Conservation (phyloP, 2,113 vertebrate species). For the Callionymus lyra region DNA sequence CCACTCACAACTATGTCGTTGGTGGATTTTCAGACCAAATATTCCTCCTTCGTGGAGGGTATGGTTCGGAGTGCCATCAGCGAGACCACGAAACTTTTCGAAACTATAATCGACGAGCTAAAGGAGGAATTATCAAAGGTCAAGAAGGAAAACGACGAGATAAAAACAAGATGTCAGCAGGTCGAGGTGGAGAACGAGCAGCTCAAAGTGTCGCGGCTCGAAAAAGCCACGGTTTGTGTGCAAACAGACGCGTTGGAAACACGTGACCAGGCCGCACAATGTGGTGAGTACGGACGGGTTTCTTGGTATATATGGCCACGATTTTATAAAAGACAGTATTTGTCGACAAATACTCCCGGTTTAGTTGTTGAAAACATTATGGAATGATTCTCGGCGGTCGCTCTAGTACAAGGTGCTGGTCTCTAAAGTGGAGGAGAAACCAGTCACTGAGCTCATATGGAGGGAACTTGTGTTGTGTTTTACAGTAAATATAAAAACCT, state of each 20-base stretch:
- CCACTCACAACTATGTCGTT: slow-evolving; percentile 31
- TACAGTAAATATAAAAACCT: too few species aligned
- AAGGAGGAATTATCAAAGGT: slow-evolving; percentile 52
- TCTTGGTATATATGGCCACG: too few species aligned
- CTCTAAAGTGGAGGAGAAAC: too few species aligned
- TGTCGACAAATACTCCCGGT: too few species aligned
- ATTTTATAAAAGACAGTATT: too few species aligned
- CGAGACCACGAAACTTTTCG: slow-evolving; percentile 64
- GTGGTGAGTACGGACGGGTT: slow-evolving; percentile 44
- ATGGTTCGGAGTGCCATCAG: slow-evolving; percentile 49
- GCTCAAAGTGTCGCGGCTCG: not conserved
- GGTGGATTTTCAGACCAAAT: slow-evolving; percentile 50
- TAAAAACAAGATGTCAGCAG: slow-evolving; percentile 34
- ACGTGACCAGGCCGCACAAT: slow-evolving; percentile 56
- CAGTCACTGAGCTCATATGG: too few species aligned
- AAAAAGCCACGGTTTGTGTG: not conserved
- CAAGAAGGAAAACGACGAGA: slow-evolving; percentile 53
- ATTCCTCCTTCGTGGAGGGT: slow-evolving; percentile 54
- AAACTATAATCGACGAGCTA: slow-evolving; percentile 55
- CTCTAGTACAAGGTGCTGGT: too few species aligned
- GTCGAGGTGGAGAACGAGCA: slow-evolving; percentile 11
- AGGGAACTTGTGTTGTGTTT: too few species aligned
- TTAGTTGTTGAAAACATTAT: too few species aligned
- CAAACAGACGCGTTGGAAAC: not conserved
- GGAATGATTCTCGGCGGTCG: too few species aligned